phyloP scores from a whole-genome alignment of 2,888 invertebrate genomes.

The Aproaerema taeniolella region DNA sequence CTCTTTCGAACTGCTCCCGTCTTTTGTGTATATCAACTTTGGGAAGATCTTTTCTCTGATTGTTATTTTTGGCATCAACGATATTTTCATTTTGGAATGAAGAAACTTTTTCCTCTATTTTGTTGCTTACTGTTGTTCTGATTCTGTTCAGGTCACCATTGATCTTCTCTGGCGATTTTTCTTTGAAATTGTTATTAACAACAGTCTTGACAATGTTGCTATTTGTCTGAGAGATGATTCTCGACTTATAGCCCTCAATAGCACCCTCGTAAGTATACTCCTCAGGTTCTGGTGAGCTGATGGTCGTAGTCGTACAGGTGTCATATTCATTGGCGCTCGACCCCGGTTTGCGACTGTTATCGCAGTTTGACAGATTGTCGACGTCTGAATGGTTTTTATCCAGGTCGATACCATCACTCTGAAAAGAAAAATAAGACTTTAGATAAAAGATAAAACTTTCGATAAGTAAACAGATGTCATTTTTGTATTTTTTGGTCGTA shows the following conservation, averaged over 20 bases:
- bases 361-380: conserved; percentile 67
- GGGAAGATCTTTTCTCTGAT: conserved; percentile 79
- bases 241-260: conserved; percentile 90
- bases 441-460: too few relatives aligned
- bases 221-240: conserved; percentile 81
- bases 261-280: conserved; percentile 93
- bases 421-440: conserved; percentile 35
- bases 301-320: conserved; percentile 81
- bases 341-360: conserved; percentile 64
- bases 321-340: conserved; percentile 80
- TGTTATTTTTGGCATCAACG: conserved; percentile 64
- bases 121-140: conserved; percentile 70
- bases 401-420: conserved; percentile 80
- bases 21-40: conserved; percentile 90
- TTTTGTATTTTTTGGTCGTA: too few relatives aligned
- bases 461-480: background rate
- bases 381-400: conserved; percentile 73
- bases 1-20: conserved; percentile 89
- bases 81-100: conserved; percentile 75
- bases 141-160: conserved; percentile 66
- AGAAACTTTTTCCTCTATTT: conserved; percentile 80
- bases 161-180: conserved; percentile 60
- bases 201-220: conserved; percentile 64
- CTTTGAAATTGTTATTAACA: conserved; percentile 61
- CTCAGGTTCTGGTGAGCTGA: conserved; percentile 83